Conservation (phyloP, 2,113 vertebrate species). For the Rhizomys pruinosus region DNA sequence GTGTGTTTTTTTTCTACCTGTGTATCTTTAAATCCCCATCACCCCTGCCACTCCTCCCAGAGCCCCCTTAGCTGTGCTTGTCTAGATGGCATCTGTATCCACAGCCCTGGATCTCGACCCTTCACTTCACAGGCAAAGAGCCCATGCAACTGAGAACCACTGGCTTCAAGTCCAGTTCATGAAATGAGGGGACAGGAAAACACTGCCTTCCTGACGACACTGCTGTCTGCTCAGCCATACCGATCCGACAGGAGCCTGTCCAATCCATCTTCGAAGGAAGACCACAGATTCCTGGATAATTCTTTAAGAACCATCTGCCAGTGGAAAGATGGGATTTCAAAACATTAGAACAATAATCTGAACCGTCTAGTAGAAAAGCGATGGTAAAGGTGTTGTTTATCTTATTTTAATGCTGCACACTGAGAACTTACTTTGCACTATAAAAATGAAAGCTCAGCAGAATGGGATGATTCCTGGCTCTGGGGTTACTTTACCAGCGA, state of each 20-base stretch:
- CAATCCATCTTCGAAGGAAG: conserved; percentile 81
- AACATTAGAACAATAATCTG: not conserved
- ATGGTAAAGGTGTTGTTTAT: not conserved
- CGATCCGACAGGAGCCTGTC: conserved; percentile 85
- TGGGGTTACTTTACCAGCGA: not conserved
- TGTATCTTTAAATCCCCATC: not conserved
- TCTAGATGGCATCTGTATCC: not conserved
- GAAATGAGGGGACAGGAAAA: not conserved
- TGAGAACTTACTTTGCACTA: not conserved
- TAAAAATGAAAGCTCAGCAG: not conserved
- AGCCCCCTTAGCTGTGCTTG: not conserved
- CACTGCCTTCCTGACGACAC: not conserved
- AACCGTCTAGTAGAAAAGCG: not conserved
- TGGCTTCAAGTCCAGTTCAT: not conserved
- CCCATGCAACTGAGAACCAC: fast-evolving
- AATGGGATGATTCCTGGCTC: not conserved
- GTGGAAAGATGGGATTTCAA: conserved; percentile 66
- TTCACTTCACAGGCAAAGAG: not conserved
- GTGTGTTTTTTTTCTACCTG: not conserved
- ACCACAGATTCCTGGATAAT: conserved; percentile 88
- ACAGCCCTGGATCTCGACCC: not conserved
- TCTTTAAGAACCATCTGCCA: conserved; percentile 97
- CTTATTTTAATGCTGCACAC: not conserved
- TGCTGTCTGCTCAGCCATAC: conserved; percentile 83
- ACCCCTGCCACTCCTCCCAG: no score